These are phyloP conservation scores for Platysternon megacephalum DNA, from an alignment of 2,113 vertebrate species.

Conservation along the genomic window DNA sequence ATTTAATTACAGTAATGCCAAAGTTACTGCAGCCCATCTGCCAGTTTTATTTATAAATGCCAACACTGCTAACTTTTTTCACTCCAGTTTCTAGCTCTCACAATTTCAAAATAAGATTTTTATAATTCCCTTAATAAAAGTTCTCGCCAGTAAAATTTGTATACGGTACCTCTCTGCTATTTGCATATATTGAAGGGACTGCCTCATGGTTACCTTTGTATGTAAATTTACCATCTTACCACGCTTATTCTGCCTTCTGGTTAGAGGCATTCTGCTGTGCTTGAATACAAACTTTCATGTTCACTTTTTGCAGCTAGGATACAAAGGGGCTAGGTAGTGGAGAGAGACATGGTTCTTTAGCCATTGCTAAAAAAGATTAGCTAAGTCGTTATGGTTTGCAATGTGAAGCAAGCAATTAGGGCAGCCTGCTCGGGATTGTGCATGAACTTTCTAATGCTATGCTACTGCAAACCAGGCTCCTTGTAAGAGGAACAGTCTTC, in stretches of 20 bases:
- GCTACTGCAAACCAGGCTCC: background rate
- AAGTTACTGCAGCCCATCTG: background rate
- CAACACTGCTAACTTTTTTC: constrained; percentile 28
- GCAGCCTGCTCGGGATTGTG: background rate
- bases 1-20: background rate
- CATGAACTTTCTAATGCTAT: background rate
- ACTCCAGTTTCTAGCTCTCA: constrained; percentile 4
- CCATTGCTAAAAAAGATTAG: background rate
- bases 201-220: background rate
- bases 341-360: background rate
- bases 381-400: background rate
- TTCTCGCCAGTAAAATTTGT: background rate
- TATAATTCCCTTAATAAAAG: constrained; percentile 49
- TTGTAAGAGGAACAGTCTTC: background rate
- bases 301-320: background rate
- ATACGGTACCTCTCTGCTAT: background rate
- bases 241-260: background rate
- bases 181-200: background rate
- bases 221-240: background rate
- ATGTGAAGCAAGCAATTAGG: background rate
- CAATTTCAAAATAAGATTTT: background rate
- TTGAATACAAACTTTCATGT: background rate
- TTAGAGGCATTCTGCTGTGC: background rate
- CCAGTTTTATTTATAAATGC: background rate
- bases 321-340: background rate